A percentile compares a stretch with the other conserved stretches of the same genome.
phyloP scores from a whole-genome alignment of 2,888 invertebrate species.

The Sympetrum striolatum region DNA sequence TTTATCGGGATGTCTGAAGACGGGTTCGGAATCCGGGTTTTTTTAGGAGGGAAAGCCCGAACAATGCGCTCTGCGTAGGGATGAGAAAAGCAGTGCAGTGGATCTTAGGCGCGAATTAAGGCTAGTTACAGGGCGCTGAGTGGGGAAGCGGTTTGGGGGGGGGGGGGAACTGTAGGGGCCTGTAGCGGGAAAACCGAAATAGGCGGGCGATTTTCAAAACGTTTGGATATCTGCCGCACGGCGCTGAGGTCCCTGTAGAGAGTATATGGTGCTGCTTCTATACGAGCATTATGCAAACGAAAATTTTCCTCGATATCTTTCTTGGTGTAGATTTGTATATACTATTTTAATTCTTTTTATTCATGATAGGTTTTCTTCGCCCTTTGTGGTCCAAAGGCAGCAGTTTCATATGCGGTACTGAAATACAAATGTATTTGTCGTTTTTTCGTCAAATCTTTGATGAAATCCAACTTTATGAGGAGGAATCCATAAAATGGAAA shows the following conservation, averaged over 20 bases:
- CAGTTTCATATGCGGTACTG: no score
- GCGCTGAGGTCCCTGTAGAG: background rate
- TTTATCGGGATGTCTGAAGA: no score
- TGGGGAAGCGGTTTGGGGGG: background rate
- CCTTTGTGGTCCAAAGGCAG: no score
- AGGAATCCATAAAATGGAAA: no score
- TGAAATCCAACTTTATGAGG: no score
- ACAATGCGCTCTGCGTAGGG: no score
- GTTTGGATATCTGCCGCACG: background rate
- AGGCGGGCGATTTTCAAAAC: background rate
- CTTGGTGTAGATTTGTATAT: background rate
- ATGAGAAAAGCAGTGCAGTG: no score
- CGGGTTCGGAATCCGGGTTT: no score
- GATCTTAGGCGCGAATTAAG: no score
- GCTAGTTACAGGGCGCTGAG: background rate
- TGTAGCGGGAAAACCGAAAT: background rate
- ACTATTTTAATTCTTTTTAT: background rate
- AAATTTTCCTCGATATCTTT: background rate
- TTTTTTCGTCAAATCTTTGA: no score
- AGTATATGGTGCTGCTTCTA: background rate
- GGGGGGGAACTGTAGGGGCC: background rate
- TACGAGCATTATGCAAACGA: background rate
- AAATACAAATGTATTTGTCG: no score
- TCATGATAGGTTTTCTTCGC: background rate
- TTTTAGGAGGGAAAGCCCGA: no score